phyloP scores from a whole-genome alignment of 1,140 invertebrate genomes.

The Coelopa frigida region DNA sequence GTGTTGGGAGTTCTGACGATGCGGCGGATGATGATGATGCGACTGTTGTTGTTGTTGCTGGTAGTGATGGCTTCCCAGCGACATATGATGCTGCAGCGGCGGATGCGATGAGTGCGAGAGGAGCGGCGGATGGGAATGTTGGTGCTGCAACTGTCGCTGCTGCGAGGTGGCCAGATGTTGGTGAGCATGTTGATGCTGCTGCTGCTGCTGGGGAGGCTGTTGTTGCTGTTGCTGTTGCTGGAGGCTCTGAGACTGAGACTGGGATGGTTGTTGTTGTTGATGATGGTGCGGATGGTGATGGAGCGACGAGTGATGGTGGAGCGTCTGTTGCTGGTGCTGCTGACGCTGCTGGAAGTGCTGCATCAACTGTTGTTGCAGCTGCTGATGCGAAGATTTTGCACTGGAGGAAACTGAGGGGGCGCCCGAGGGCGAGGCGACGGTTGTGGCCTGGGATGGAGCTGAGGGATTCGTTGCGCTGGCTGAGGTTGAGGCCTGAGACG shows the following conservation, averaged over 20 bases:
- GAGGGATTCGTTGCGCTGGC: slow-evolving; percentile 20
- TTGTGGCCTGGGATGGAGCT: slow-evolving; percentile 17
- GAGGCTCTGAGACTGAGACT: slow-evolving; percentile 7
- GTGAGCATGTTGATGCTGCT: slow-evolving; percentile 10
- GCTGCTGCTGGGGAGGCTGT: neutral
- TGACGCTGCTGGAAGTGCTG: slow-evolving; percentile 19
- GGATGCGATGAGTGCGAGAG: slow-evolving; percentile 24
- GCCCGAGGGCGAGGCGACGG: slow-evolving; percentile 25
- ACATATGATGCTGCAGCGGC: slow-evolving; percentile 38
- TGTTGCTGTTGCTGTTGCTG: slow-evolving; percentile 11
- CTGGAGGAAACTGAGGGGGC: neutral
- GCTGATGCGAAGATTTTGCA: slow-evolving; percentile 21
- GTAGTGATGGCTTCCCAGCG: slow-evolving; percentile 24
- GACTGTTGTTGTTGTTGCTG: slow-evolving; percentile 15
- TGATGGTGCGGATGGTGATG: slow-evolving; percentile 19
- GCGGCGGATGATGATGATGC: slow-evolving; percentile 14
- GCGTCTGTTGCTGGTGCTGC: slow-evolving; percentile 17
- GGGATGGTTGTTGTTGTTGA: slow-evolving; percentile 13
- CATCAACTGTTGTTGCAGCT: slow-evolving; percentile 15
- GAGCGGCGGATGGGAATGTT: slow-evolving; percentile 18
- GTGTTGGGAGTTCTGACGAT: slow-evolving; percentile 16
- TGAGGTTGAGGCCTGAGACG: slow-evolving; percentile 33
- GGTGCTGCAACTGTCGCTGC: slow-evolving; percentile 17
- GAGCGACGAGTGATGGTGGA: slow-evolving; percentile 5
- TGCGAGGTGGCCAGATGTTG: neutral